Conservation (phyloP, 2,888 invertebrate species). For the Platypus cylindrus region DNA sequence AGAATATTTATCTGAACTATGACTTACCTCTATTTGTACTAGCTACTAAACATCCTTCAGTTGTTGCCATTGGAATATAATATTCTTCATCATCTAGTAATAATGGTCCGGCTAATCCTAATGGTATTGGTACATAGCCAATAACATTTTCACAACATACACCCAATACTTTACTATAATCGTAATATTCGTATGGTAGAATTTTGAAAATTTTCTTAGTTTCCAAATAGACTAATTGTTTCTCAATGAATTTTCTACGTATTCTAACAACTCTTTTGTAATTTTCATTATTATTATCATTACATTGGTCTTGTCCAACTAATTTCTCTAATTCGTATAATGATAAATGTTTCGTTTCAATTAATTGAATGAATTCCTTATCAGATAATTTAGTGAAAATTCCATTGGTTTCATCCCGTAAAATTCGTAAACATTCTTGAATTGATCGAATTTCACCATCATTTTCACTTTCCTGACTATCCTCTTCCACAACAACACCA, state of each 20-base stretch:
- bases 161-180: conserved; percentile 70
- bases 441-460: too few species aligned
- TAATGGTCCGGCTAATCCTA: conserved; percentile 90
- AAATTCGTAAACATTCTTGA: conserved; percentile 8
- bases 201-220: conserved; percentile 42
- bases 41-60: conserved; percentile 93
- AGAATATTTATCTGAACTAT: background rate
- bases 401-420: conserved; percentile 12
- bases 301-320: conserved; percentile 68
- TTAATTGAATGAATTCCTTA: conserved; percentile 49
- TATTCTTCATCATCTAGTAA: conserved; percentile 65
- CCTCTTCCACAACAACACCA: conserved; percentile 19
- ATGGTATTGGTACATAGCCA: conserved; percentile 88
- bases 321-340: conserved; percentile 74
- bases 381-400: conserved; percentile 14
- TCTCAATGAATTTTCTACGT: conserved; percentile 54
- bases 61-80: conserved; percentile 94
- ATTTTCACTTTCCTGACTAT: background rate
- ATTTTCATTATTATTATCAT: conserved; percentile 78
- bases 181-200: conserved; percentile 72
- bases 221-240: conserved; percentile 37
- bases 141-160: conserved; percentile 96
- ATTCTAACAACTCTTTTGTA: conserved; percentile 74
- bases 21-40: conserved; percentile 66
- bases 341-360: conserved; percentile 53